A percentile compares a stretch with the other conserved stretches of the same genome.
Conservation (phyloP, 2,113 vertebrate species). For the Pleuronectes platessa region DNA sequence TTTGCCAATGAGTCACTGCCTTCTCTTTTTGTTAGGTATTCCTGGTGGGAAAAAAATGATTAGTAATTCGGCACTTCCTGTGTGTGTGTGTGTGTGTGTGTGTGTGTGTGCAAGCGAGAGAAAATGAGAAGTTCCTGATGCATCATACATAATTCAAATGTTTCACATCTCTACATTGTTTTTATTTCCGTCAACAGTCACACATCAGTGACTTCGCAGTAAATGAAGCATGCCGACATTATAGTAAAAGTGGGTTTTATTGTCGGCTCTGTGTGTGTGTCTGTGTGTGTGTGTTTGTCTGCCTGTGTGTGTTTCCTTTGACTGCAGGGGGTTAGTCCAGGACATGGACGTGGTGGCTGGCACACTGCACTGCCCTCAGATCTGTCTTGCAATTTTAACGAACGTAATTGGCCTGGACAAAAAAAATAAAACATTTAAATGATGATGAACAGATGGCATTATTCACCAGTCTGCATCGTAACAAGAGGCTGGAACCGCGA, state of each 20-base stretch:
- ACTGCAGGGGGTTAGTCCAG: constrained; percentile 45
- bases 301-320: neutral
- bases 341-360: constrained; percentile 31
- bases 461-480: constrained; percentile 55
- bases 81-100: neutral
- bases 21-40: neutral
- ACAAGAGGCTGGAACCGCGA: constrained; percentile 48
- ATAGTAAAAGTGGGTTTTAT: neutral
- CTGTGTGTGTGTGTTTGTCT: neutral
- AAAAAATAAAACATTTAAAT: constrained; percentile 68
- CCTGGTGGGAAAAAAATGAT: neutral
- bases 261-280: neutral
- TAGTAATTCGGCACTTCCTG: neutral
- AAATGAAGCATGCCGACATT: neutral
- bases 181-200: neutral
- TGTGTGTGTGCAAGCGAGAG: neutral
- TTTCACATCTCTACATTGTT: neutral
- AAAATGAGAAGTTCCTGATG: constrained; percentile 2
- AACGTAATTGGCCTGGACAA: constrained; percentile 72
- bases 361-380: constrained; percentile 43
- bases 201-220: neutral
- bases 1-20: neutral
- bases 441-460: constrained; percentile 80
- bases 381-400: constrained; percentile 68
- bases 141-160: constrained; percentile 1